Evolutionary conservation across 2,797 vertebrate genomes (phyloP).

Genomic region (Pangasius macronema): DNA sequence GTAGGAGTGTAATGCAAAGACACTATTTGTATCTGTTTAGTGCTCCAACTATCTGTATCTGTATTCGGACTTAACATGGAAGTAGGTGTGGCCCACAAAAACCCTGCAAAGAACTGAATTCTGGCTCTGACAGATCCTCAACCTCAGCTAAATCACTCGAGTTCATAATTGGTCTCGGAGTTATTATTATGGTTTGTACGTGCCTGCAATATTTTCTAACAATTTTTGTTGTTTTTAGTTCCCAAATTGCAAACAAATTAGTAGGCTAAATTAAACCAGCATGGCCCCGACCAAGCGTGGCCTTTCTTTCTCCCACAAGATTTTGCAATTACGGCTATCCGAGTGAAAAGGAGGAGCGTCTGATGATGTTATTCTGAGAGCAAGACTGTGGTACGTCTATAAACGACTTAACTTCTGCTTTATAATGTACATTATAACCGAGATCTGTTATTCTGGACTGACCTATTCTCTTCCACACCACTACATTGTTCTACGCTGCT

Average conservation of each 20-base stretch:
- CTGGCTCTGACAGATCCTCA: background rate
- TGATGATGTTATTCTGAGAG: background rate
- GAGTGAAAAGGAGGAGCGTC: too few species aligned
- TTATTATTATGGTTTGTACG: background rate
- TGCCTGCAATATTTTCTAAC: background rate
- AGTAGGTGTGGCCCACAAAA: background rate
- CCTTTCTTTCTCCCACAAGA: background rate
- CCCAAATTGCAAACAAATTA: background rate
- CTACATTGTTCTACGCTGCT: constrained; percentile 6
- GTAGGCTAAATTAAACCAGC: background rate
- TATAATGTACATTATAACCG: background rate
- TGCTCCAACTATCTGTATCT: background rate
- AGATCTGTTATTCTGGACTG: background rate
- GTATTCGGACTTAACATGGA: background rate
- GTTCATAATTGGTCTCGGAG: background rate
- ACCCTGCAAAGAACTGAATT: background rate
- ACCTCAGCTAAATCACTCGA: background rate
- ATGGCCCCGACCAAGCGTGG: background rate
- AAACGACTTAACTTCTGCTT: background rate
- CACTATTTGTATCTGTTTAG: background rate
- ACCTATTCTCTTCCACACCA: background rate
- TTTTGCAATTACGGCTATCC: background rate
- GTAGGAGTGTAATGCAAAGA: background rate
- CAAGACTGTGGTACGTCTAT: background rate
- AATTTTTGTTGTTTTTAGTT: background rate